phyloP scores from a whole-genome alignment of 37 sponge, comb jelly and placozoan species.

The Axinella damicornis region DNA sequence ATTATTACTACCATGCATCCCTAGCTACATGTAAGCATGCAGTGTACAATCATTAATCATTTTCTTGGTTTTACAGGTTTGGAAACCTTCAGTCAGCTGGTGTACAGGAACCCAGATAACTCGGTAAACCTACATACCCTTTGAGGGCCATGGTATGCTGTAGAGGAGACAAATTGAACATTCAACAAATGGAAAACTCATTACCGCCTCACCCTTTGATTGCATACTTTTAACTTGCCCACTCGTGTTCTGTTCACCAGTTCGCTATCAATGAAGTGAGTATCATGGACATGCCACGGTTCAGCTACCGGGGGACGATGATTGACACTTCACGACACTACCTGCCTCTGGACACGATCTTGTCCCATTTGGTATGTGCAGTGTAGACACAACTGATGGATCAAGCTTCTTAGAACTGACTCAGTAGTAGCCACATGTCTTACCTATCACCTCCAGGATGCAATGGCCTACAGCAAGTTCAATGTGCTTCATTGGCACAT shows the following conservation, averaged over 20 bases:
- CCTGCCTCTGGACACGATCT: slow-evolving; percentile 62
- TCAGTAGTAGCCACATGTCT: too few species aligned
- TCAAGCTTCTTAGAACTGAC: too few species aligned
- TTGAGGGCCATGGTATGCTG: too few species aligned
- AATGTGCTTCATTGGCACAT: slow-evolving; percentile 98
- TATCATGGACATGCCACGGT: slow-evolving; percentile 81
- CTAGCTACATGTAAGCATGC: too few species aligned
- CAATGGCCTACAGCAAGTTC: slow-evolving; percentile 91
- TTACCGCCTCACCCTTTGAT: too few species aligned
- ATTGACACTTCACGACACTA: slow-evolving; percentile 93
- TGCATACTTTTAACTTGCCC: too few species aligned
- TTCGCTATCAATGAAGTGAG: slow-evolving; percentile 18
- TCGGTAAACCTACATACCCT: slow-evolving; percentile 16
- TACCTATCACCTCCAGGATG: slow-evolving; percentile 47
- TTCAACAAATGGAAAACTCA: too few species aligned
- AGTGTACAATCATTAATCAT: too few species aligned
- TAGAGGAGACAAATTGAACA: too few species aligned
- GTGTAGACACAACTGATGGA: too few species aligned
- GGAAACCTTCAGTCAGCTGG: slow-evolving; percentile 94
- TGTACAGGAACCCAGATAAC: slow-evolving; percentile 41
- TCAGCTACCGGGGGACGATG: slow-evolving; percentile 84
- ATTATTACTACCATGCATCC: too few species aligned
- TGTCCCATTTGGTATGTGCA: slow-evolving; percentile 70
- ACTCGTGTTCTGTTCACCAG: not conserved
- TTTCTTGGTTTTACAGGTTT: slow-evolving; percentile 85